A percentile compares a stretch with the other conserved stretches of the same genome.
Evolutionary conservation across 2,888 invertebrate genomes (phyloP).

Genomic region (Leucoma salicis): DNA sequence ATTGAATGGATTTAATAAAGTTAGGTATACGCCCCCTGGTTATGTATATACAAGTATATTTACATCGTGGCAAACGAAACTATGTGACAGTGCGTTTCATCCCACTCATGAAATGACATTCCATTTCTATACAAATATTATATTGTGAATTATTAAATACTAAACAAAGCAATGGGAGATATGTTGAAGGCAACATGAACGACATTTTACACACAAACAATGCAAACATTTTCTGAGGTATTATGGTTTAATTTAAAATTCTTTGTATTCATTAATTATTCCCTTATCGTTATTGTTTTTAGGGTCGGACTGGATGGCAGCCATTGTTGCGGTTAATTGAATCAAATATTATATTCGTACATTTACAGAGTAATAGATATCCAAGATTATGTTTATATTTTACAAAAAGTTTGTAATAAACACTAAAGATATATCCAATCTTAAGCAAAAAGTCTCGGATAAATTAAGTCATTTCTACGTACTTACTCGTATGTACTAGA

Average conservation of each 20-base stretch:
- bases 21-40: too few relatives aligned
- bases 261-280: constrained; percentile 36
- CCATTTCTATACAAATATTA: neutral
- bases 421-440: too few relatives aligned
- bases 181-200: constrained; percentile 8
- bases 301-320: constrained; percentile 19
- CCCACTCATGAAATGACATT: too few relatives aligned
- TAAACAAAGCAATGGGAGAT: constrained; percentile 9
- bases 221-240: constrained; percentile 3
- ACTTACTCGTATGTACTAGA: too few relatives aligned
- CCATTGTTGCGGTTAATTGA: constrained; percentile 25
- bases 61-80: too few relatives aligned
- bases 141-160: neutral
- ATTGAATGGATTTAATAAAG: too few relatives aligned
- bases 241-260: constrained; percentile 19
- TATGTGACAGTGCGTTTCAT: too few relatives aligned
- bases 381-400: neutral
- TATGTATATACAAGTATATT: too few relatives aligned
- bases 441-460: too few relatives aligned
- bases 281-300: constrained; percentile 32
- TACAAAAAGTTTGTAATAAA: neutral
- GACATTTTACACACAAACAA: constrained; percentile 23
- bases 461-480: too few relatives aligned
- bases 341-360: neutral
- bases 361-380: neutral